Percentiles rank a stretch among this genome's conserved stretches.
Conservation (phyloP, 2,888 invertebrate genomes). For the Danaus chrysippus region DNA sequence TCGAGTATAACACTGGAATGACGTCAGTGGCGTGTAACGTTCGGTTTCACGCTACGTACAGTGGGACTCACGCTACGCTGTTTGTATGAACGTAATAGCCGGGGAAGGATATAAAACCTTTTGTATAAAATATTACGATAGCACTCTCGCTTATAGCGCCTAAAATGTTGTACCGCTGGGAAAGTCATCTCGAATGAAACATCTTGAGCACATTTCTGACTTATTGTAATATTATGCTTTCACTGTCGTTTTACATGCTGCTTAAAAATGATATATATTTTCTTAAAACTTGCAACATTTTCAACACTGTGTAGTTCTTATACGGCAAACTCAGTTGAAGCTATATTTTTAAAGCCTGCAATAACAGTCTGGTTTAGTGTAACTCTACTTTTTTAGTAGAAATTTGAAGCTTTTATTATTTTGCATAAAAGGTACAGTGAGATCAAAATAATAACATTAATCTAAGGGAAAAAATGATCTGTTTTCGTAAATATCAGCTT, state of each 20-base stretch:
- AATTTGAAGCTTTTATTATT: too few relatives aligned
- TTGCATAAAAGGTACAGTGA: too few relatives aligned
- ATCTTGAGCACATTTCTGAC: slow-evolving; percentile 11
- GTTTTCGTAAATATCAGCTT: too few relatives aligned
- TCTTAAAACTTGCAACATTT: too few relatives aligned
- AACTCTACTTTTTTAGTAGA: too few relatives aligned
- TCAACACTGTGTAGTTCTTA: too few relatives aligned
- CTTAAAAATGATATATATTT: not conserved
- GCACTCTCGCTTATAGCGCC: slow-evolving; percentile 21
- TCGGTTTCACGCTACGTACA: slow-evolving; percentile 29
- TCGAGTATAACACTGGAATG: slow-evolving; percentile 40
- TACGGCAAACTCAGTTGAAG: too few relatives aligned
- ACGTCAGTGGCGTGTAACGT: slow-evolving; percentile 48
- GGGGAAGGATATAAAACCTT: slow-evolving; percentile 21
- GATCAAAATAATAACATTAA: too few relatives aligned
- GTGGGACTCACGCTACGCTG: slow-evolving; percentile 17
- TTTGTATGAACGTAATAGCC: slow-evolving; percentile 18
- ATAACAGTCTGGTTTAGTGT: too few relatives aligned
- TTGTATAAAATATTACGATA: slow-evolving; percentile 26
- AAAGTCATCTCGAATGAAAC: slow-evolving; percentile 12
- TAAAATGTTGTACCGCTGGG: slow-evolving; percentile 20
- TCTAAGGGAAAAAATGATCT: too few relatives aligned
- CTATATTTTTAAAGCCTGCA: too few relatives aligned
- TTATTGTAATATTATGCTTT: slow-evolving; percentile 14
- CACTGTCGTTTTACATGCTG: slow-evolving; percentile 8